Evolutionary conservation across 1,140 invertebrate genomes (phyloP).

Genomic region (Maconellicoccus hirsutus): DNA sequence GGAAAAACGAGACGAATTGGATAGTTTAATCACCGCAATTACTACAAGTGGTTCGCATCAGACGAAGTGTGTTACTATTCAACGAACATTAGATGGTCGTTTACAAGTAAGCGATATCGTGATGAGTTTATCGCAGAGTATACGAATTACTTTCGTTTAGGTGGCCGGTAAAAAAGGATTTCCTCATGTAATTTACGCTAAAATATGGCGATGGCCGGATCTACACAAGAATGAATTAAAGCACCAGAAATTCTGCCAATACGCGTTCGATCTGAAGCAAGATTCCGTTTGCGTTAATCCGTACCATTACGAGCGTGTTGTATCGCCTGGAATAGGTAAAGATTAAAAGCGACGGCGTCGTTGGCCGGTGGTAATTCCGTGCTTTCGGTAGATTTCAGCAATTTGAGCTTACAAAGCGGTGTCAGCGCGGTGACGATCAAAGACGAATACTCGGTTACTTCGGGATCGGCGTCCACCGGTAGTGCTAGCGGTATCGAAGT

Average conservation of each 20-base stretch:
- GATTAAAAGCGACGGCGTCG: background rate
- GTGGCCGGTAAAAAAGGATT: constrained; percentile 97
- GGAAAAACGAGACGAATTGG: constrained; percentile 94
- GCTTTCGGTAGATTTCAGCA: constrained; percentile 56
- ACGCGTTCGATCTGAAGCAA: constrained; percentile 84
- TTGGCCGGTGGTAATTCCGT: background rate
- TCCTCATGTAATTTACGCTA: constrained; percentile 97
- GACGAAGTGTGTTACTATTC: constrained; percentile 98
- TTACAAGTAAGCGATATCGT: no score
- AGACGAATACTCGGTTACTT: constrained; percentile 72
- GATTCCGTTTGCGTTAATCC: constrained; percentile 98
- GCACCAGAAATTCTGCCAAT: constrained; percentile 92
- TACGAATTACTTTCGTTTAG: constrained; percentile 39
- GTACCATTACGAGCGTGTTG: constrained; percentile 97
- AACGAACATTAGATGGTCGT: constrained; percentile 88
- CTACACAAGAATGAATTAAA: constrained; percentile 98
- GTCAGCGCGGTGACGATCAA: constrained; percentile 49
- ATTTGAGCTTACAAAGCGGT: constrained; percentile 65
- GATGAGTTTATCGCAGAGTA: background rate
- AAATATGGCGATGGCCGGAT: constrained; percentile 98
- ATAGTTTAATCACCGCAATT: constrained; percentile 93
- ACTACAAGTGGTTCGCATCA: constrained; percentile 94
- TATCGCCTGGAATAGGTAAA: constrained; percentile 90
- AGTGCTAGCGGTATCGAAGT: constrained; percentile 49
- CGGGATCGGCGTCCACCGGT: constrained; percentile 39